A percentile compares a stretch with the other conserved stretches of the same genome.
These are phyloP conservation scores for Phaenicophaeus curvirostris DNA, from an alignment of 2,797 vertebrate genomes.

Conservation along the genomic window DNA sequence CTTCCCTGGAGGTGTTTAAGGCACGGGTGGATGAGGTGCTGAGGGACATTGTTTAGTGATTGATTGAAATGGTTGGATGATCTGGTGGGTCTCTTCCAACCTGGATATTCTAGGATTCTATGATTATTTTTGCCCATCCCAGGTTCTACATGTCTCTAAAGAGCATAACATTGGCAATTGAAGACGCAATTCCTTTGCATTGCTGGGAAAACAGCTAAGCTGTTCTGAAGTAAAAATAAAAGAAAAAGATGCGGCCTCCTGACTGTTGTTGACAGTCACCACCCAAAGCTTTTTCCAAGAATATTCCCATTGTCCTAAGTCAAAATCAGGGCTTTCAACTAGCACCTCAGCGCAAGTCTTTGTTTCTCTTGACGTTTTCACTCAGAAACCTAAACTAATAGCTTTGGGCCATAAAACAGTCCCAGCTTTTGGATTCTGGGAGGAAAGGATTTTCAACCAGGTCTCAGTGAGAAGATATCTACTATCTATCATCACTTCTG, in stretches of 20 bases:
- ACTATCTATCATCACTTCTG: background rate
- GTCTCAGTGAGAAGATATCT: background rate
- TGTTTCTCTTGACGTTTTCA: background rate
- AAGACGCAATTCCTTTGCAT: background rate
- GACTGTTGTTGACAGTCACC: background rate
- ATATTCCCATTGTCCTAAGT: background rate
- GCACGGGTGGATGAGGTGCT: too few relatives aligned
- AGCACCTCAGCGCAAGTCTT: background rate
- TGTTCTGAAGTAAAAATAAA: background rate
- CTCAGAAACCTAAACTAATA: background rate
- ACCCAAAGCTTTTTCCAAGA: background rate
- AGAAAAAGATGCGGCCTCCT: background rate
- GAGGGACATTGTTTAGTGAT: too few relatives aligned
- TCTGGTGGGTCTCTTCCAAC: too few relatives aligned
- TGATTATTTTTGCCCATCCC: background rate
- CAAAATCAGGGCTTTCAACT: background rate
- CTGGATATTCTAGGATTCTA: too few relatives aligned
- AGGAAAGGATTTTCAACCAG: background rate
- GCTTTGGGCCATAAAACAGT: background rate
- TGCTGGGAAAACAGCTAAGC: background rate
- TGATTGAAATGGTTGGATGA: too few relatives aligned
- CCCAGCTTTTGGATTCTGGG: background rate
- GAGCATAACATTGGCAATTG: background rate
- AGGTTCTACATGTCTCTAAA: background rate
- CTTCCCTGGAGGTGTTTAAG: too few relatives aligned